phyloP scores from a whole-genome alignment of 1,140 invertebrate species.

The Mesaphorura yosii region DNA sequence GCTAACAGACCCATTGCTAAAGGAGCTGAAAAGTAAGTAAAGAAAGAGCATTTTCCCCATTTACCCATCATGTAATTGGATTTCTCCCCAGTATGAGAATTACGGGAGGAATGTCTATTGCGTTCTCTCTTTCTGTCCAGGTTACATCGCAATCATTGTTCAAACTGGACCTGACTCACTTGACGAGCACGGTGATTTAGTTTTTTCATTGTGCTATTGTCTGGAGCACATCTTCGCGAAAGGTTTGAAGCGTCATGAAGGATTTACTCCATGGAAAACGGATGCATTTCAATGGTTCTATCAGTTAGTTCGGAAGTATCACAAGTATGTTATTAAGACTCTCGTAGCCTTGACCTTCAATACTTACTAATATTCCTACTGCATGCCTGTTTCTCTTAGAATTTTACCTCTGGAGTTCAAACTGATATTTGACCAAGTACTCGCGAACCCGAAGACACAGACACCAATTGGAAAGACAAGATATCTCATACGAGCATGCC shows the following conservation, averaged over 20 bases:
- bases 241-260: slow-evolving; percentile 25
- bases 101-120: too few relatives aligned
- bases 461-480: slow-evolving; percentile 24
- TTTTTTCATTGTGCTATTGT: slow-evolving; percentile 22
- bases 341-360: not conserved
- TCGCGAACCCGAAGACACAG: slow-evolving; percentile 21
- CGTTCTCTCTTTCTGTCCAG: slow-evolving; percentile 12
- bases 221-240: slow-evolving; percentile 28
- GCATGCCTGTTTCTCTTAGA: not conserved
- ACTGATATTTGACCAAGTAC: slow-evolving; percentile 24
- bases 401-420: slow-evolving; percentile 17
- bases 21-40: slow-evolving; percentile 26
- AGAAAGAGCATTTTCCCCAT: not conserved
- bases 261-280: slow-evolving; percentile 27
- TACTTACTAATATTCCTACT: not conserved
- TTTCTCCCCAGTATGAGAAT: too few relatives aligned
- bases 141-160: slow-evolving; percentile 14
- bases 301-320: slow-evolving; percentile 27
- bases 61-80: too few relatives aligned
- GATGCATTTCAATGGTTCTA: slow-evolving; percentile 31
- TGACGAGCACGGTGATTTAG: slow-evolving; percentile 21
- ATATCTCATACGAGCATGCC: slow-evolving; percentile 24
- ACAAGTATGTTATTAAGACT: slow-evolving; percentile 12
- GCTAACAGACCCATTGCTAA: slow-evolving; percentile 25
- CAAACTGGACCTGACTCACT: slow-evolving; percentile 10